A percentile compares a stretch with the other conserved stretches of the same genome.
These are phyloP conservation scores for Rhingia campestris DNA, from an alignment of 2,888 invertebrate species.

Conservation along the genomic window DNA sequence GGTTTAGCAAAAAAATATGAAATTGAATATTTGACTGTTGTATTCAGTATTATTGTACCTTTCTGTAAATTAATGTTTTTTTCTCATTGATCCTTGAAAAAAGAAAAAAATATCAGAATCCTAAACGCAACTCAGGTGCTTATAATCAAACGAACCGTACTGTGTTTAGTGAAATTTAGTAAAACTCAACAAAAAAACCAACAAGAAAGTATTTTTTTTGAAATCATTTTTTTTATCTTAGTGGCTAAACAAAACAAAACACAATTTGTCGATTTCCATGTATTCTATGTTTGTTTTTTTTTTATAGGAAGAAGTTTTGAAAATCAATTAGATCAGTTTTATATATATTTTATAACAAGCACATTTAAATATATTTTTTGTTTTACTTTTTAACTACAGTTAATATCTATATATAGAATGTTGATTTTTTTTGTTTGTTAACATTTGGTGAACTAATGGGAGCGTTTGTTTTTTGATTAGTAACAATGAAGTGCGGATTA, in stretches of 20 bases:
- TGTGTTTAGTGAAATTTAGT: too few relatives aligned
- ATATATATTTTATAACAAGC: constrained; percentile 58
- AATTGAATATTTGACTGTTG: too few relatives aligned
- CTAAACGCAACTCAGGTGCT: too few relatives aligned
- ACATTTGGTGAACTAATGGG: constrained; percentile 56
- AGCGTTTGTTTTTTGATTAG: constrained; percentile 40
- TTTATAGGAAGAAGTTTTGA: constrained; percentile 59
- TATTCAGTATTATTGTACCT: too few relatives aligned
- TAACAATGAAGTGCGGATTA: constrained; percentile 61
- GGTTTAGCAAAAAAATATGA: too few relatives aligned
- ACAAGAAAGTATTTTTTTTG: too few relatives aligned
- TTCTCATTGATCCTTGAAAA: too few relatives aligned
- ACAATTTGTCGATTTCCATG: not conserved
- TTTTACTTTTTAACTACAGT: constrained; percentile 45
- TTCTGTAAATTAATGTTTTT: too few relatives aligned
- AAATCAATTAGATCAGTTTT: constrained; percentile 55
- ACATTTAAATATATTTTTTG: constrained; percentile 62
- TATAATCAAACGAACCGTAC: too few relatives aligned
- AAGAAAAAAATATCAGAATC: too few relatives aligned
- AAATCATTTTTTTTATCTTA: constrained; percentile 8
- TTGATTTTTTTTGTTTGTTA: constrained; percentile 24
- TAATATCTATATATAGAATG: constrained; percentile 49
- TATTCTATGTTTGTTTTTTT: constrained; percentile 8
- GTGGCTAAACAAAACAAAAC: constrained; percentile 36
- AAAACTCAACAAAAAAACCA: too few relatives aligned